Conservation (phyloP, 2,888 invertebrate species). For the Macrostomum cliftonense region DNA sequence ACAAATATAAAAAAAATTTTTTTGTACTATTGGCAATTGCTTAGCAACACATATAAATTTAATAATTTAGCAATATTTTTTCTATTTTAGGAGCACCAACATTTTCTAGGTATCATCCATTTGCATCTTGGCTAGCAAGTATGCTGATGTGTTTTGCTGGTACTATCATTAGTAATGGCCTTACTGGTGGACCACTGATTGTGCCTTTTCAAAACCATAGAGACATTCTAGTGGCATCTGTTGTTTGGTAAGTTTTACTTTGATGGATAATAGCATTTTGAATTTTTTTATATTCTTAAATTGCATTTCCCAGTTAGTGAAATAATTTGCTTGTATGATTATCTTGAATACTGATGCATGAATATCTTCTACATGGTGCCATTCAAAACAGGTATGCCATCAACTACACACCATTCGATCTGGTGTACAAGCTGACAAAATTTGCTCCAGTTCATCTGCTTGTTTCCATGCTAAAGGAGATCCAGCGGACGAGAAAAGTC, state of each 20-base stretch:
- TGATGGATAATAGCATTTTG: not conserved
- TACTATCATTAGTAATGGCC: slow-evolving; percentile 77
- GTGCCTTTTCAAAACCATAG: slow-evolving; percentile 86
- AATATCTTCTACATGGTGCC: not conserved
- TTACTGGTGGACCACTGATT: slow-evolving; percentile 83
- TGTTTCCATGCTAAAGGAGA: slow-evolving; percentile 83
- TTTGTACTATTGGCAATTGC: too few species aligned
- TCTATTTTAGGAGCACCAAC: slow-evolving; percentile 25
- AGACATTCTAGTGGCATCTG: slow-evolving; percentile 69
- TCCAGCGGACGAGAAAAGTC: slow-evolving; percentile 54
- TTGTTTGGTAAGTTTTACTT: slow-evolving; percentile 56
- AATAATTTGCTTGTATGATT: not conserved
- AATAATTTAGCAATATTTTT: slow-evolving; percentile 6
- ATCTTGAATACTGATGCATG: not conserved
- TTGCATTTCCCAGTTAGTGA: not conserved
- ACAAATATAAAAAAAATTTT: too few species aligned
- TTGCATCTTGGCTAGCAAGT: slow-evolving; percentile 89
- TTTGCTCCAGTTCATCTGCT: slow-evolving; percentile 77
- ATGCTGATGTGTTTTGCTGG: slow-evolving; percentile 95
- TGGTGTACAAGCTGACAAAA: slow-evolving; percentile 83
- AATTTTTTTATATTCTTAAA: not conserved
- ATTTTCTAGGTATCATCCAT: slow-evolving; percentile 86
- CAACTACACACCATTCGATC: slow-evolving; percentile 93
- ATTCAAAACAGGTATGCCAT: slow-evolving; percentile 61
- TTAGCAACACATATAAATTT: not conserved